Evolutionary conservation across 2,888 invertebrate species (phyloP).

Genomic region (Eupelmus urozonus): DNA sequence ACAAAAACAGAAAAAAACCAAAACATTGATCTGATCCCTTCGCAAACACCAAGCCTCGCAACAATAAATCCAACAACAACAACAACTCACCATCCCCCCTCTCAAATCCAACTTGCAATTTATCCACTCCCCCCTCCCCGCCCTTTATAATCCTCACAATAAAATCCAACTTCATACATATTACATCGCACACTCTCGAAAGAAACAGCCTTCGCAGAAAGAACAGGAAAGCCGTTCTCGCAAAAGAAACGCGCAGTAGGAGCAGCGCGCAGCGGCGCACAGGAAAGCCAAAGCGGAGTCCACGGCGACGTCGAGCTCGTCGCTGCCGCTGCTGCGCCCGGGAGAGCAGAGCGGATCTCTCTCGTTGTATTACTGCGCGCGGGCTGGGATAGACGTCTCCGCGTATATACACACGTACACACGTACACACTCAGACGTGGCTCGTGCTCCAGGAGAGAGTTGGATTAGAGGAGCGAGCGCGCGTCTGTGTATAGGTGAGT

Average conservation of each 20-base stretch:
- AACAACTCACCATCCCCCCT: too few species aligned
- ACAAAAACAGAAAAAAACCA: too few species aligned
- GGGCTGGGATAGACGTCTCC: conserved; percentile 41
- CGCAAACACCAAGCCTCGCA: too few species aligned
- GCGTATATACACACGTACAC: background rate
- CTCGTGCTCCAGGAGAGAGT: conserved; percentile 42
- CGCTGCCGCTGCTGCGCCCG: conserved; percentile 10
- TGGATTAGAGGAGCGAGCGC: conserved; percentile 56
- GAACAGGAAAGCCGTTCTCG: background rate
- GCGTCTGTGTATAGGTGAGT: conserved; percentile 70
- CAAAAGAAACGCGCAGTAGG: conserved; percentile 32
- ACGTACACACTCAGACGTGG: background rate
- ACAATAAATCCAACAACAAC: too few species aligned
- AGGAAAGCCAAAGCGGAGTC: background rate
- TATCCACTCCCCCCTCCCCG: background rate
- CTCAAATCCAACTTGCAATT: too few species aligned
- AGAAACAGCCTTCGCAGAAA: background rate
- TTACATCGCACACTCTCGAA: background rate
- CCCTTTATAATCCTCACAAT: conserved; percentile 17
- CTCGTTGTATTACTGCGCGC: conserved; percentile 16
- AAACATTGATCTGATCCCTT: too few species aligned
- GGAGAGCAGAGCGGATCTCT: conserved; percentile 32
- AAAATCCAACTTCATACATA: conserved; percentile 22
- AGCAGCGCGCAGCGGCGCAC: too few species aligned
- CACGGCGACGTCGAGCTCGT: conserved; percentile 19